Evolutionary conservation across 2,888 invertebrate genomes (phyloP), one percentile per base, ranked within the genome.

Genomic region (Charanyca ferruginea): DNA sequence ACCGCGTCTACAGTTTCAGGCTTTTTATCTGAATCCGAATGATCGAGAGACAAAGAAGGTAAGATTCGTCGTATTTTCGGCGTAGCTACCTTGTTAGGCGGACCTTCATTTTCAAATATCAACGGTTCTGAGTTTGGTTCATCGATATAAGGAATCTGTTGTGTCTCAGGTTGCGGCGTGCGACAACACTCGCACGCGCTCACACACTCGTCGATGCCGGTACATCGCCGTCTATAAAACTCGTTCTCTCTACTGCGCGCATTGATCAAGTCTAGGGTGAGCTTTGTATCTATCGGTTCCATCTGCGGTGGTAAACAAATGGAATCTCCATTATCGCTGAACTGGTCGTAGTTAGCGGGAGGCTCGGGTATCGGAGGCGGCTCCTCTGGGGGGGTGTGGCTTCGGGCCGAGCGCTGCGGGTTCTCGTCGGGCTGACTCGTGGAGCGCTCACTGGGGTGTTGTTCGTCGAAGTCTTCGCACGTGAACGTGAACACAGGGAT

Each of bases 121-220:
- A 95, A 73, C 5, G 95, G 96, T 66, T 95, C 95, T 0, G 85
- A 93, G 73, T 90, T 91, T 0, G 95, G 94, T 65, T 94, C 95
- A 82, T 96, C 96, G 54, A 96, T 96, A 82, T 80, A 96, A 0
- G 96, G 95, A 67, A 96, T 96, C 35, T 87, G 91, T 25, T 90
- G 90, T 0, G 90, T 68, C 66, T 95, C 95, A 0, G 95, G 95
- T 66, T 94, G 94, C 44, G 94, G 95, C 35, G 92, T 91, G 62
- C 95, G 94, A 69, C 95, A 95, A 71, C 95, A 95, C 41, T 94
- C 94, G 77, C 95, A 95, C 7, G 94, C 94, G 73, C 93, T 94
- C 23, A 91, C 94, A 77, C 95, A 95, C 60, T 95, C 94, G 66
- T 91, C 91, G 13, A 91, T 83, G 3, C 87, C 93, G 2, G 94